Base-by-base conservation (phyloP, 2,113 vertebrate genomes). In the Spheniscus mendiculus region DNA sequence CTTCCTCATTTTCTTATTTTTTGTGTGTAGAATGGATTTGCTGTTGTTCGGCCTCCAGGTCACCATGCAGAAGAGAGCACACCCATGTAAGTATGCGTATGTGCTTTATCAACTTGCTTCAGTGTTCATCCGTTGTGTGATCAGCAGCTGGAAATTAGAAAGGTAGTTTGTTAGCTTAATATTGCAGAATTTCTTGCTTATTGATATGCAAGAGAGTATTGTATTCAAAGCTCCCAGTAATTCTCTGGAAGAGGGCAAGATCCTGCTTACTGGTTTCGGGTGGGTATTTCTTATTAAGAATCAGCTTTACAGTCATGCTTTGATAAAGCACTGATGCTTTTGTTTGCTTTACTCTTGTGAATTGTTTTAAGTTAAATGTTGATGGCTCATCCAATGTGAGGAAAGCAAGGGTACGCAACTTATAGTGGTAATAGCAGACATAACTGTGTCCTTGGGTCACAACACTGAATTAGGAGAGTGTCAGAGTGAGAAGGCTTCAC, bases 61-160 rank as follows among this genome's bases (percentile, higher is more conserved):
- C 99, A 99, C 95, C 99, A 99, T 0, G 99, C 99, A 0, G 99
- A 99, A 97, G 99, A 99, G 97, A 99, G 99, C 97, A 99, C 99
- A 0, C 99, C 99, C 42, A 99, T 99, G 99, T 99, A 91, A 99
- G 99, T 98, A 44, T 27, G 8, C 11, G 0, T 56, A 14, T 25
- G 22, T 36, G 44, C 53, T 62, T 86, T 36, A 6, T 10, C 59
- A 59, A 0, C n/a, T 65, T 34, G 8, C 61, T 44, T 84, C 30
- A 5, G 15, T 26, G 34, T 69, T 73, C 16, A 9, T 32, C 25
- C 10, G 5, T 7, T 53, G 19, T 22, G 49, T 34, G 47, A 49
- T 27, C 52, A 23, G 11, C 52, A 89, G 40, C 30, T 83, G 69
- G 34, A 27, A 80, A 21, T 38, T 5, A 38, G 9, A 25, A 20